Evolutionary conservation across 2,113 vertebrate species (phyloP), one percentile per base, ranked within the genome.

Genomic region (Paracanthobrama guichenoti): DNA sequence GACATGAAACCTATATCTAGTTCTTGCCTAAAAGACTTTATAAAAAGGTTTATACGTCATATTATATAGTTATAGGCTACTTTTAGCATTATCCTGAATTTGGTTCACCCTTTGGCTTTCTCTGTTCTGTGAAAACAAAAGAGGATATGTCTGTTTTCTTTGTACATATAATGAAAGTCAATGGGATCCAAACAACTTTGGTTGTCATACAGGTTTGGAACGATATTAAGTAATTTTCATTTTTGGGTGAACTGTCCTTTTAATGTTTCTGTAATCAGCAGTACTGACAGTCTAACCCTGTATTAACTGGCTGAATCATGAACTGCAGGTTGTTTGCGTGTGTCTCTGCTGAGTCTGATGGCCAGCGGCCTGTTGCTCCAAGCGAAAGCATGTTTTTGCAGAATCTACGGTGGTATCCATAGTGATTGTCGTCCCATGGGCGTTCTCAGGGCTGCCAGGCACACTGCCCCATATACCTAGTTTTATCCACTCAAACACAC

Each of bases 381-480:
- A 64, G 20, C 16, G 9, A 60, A 66, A 50, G 59, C 22, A 28
- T 74, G 78, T 59, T 55, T 24, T 75, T 55, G 22, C 66, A 16
- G 3, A 42, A 42, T 18, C 44, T 66, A 24, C 8, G 8, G 4
- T 80, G 80, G 86, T 90, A 59, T 89, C 90, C 85, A 89, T 73
- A n/a, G 78, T 86, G 82, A 84, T 86, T 79, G 69, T 35, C 39
- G 12, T 92, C 91, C 91, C 87, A n/a, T n/a, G 64, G 90, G 92
- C 82, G 16, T 88, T 87, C 86, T 86, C 81, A 75, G 89, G 87
- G 71, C 87, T 89, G 88, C 84, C 86, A 90, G 92, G 89, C 92
- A 93, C 88, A 90, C 86, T 93, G 90, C 89, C 93, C 92, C 90
- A 92, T 88, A 93, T 92, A 79, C 76, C 60, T 83, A 46, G 42